Base-by-base conservation (phyloP, 2,888 invertebrate genomes). In the Morinoia aosen region DNA sequence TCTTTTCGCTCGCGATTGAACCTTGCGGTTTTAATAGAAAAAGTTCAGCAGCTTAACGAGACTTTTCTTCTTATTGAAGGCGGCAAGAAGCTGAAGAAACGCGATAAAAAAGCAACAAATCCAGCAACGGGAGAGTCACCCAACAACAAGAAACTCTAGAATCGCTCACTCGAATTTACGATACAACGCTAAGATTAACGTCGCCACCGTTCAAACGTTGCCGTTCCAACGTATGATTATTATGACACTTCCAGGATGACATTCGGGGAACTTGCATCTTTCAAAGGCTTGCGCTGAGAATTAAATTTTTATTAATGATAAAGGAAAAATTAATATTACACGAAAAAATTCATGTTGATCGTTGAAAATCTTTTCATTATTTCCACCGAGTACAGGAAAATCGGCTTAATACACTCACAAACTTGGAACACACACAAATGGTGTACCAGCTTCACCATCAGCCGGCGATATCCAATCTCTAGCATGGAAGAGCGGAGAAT, bases 31-130 rank as follows among this genome's bases (percentile, higher is more conserved):
- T 76, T 10, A 76, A 25, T 25, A 33, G 25, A 76, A 61, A 76
- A 76, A 76, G 76, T 76, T 76, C 76, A 76, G 76, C 25, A 76
- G 16, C 76, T 76, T 76, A 76, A 76, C 76, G 76, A 76, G 76
- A 25, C 76, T 76, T 33, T 76, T 33, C 76, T 76, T 76, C 76
- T 0, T 33, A 33, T 7, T 19, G 25, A 33, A 76, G 33, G 76
- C 76, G 8, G 76, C 76, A 33, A 76, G 25, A 33, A 16, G 76
- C 76, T 76, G 25, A 76, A 76, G 61, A 19, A 76, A 76, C 76
- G 19, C 33, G 25, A 76, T 76, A 76, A 76, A 76, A 76, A 25
- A 76, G 19, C 16, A 76, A 76, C 25, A 33, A 76, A 76, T 33
- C 8, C 76, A 3, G 76, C 76, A 76, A 25, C 76, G 25, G 25